These are phyloP conservation scores for Antigone vipio DNA, from an alignment of 2,113 vertebrate genomes.

Conservation along the genomic window DNA sequence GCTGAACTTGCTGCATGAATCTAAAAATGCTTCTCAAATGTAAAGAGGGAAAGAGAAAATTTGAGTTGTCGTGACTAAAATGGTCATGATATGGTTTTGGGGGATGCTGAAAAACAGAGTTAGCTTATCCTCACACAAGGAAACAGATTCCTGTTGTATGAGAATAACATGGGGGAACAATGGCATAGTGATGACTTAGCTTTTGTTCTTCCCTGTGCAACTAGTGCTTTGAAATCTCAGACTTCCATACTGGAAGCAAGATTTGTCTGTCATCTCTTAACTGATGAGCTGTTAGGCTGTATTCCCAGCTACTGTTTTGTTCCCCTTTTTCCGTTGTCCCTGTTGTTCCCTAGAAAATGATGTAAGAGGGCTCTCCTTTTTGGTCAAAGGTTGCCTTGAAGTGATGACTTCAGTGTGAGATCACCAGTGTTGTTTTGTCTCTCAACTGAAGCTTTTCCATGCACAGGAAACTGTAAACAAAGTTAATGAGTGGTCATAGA, in stretches of 20 bases:
- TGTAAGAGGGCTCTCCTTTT: neutral
- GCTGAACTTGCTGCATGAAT: neutral
- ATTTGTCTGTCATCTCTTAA: neutral
- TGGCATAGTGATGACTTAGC: neutral
- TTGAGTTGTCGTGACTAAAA: neutral
- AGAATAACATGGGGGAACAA: neutral
- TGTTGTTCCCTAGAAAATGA: neutral
- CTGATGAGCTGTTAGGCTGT: neutral
- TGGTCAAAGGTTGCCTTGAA: neutral
- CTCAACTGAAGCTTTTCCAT: neutral
- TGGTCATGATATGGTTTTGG: neutral
- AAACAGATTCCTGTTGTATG: neutral
- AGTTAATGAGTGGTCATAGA: neutral
- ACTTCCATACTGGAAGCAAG: neutral
- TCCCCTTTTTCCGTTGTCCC: neutral
- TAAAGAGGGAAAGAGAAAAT: neutral
- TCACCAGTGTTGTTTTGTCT: neutral
- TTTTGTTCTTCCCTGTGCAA: neutral
- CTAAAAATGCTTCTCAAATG: neutral
- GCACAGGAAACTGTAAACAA: neutral
- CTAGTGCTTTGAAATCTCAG: neutral
- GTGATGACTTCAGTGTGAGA: neutral
- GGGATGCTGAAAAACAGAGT: neutral
- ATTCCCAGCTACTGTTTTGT: neutral
- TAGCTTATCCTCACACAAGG: neutral